Evolutionary conservation across 2,888 invertebrate species (phyloP), one percentile per base, ranked within the genome.

Genomic region (Ferrisia virgata): DNA sequence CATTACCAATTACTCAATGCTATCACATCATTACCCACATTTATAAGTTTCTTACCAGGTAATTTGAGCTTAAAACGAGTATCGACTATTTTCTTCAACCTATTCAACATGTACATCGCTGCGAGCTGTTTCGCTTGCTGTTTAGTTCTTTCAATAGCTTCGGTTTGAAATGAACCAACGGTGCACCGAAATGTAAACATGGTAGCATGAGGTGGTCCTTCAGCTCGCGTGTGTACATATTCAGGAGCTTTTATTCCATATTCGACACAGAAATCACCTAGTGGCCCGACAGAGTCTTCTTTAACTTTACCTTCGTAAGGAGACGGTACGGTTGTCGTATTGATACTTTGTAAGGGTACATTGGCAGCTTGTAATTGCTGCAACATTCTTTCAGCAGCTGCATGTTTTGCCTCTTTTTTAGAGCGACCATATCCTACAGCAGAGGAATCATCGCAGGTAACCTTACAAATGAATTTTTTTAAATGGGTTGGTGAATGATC

Each of bases 151-250:
- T 91, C 90, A 36, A 90, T 90, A 85, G 91, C 92, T 86, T 88
- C 87, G 84, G 92, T 92, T 86, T 87, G 87, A 87, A 92, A 90
- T 64, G 89, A 89, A 31, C 90, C 91, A 25, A 93, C 89, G 85
- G 87, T 86, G 87, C 92, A 92, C 85, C 90, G 89, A 86, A 91
- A 88, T 0, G 92, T 92, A 88, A 93, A 93, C 86, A 90, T 89
- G 86, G 92, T 91, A 84, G 90, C 89, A 89, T 93, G 93, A 53
- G 93, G 91, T 22, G 93, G 93, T 69, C 93, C 93, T 86, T 92
- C 90, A 88, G 92, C 93, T 18, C 91, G 90, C 85, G 92, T 90
- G 87, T 91, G 89, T 84, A 88, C 87, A 88, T 92, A 93, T 69
- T 88, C 87, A 2, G 91, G 91, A 11, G 83, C 25, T 15, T 87